These are phyloP conservation scores for Ophion slaviceki DNA, from an alignment of 2,888 invertebrate genomes.

Conservation along the genomic window DNA sequence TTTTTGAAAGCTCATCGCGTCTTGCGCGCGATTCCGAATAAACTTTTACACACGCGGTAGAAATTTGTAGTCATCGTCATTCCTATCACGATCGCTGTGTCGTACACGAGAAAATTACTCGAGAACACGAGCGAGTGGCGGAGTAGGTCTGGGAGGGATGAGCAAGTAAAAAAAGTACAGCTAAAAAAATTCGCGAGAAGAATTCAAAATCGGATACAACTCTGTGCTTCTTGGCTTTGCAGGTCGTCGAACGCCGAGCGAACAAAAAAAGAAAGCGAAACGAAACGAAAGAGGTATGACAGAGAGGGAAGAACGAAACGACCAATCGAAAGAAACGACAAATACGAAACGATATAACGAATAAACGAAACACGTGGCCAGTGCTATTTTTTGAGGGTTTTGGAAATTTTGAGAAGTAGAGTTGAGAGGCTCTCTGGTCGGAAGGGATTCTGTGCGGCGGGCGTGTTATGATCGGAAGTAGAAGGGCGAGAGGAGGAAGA, in stretches of 20 bases:
- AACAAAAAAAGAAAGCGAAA: conserved; percentile 60
- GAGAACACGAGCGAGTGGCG: conserved; percentile 2
- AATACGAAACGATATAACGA: conserved; percentile 34
- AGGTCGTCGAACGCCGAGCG: conserved; percentile 74
- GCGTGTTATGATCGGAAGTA: conserved; percentile 77
- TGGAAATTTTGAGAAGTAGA: background rate
- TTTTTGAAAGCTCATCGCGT: conserved; percentile 56
- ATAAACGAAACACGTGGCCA: background rate
- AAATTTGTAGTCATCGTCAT: conserved; percentile 29
- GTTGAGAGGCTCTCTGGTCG: background rate
- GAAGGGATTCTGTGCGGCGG: conserved; percentile 46
- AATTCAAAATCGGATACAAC: conserved; percentile 71
- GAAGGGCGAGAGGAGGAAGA: conserved; percentile 80
- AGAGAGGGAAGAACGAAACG: conserved; percentile 47
- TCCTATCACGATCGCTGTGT: conserved; percentile 28
- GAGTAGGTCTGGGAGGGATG: background rate
- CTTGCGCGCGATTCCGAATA: conserved; percentile 33
- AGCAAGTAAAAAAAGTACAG: background rate
- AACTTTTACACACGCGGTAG: conserved; percentile 11
- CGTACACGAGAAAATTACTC: conserved; percentile 33
- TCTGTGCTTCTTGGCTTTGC: conserved; percentile 78
- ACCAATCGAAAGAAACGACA: conserved; percentile 39
- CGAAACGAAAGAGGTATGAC: conserved; percentile 55
- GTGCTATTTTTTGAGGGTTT: background rate
- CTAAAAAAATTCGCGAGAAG: conserved; percentile 42